phyloP scores from a whole-genome alignment of 1,140 invertebrate genomes.

The Atta colombica region DNA sequence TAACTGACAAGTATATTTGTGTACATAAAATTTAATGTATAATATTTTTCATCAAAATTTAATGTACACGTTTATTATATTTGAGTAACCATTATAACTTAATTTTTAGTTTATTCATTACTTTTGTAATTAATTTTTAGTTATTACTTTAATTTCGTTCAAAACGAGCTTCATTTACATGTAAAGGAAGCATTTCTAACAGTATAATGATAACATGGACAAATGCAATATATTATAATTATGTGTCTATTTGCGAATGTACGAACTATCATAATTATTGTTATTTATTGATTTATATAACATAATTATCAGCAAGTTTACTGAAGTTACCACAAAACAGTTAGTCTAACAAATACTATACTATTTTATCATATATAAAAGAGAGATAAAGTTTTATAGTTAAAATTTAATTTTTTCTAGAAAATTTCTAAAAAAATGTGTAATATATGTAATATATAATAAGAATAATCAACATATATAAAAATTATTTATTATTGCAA shows the following conservation, averaged over 20 bases:
- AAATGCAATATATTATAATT: neutral
- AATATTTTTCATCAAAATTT: no score
- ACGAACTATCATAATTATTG: neutral
- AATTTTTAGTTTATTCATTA: no score
- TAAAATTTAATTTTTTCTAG: neutral
- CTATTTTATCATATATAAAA: no score
- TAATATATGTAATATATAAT: neutral
- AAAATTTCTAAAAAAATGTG: no score
- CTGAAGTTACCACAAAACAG: neutral
- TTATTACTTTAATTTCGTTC: no score
- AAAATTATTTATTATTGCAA: neutral
- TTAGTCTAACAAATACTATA: neutral
- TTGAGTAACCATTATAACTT: no score
- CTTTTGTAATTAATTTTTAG: no score
- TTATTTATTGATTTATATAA: neutral
- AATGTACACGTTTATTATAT: no score
- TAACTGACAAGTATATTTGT: no score
- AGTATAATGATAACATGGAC: neutral
- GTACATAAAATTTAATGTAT: no score
- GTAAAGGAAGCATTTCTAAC: no score
- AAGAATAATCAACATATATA: neutral
- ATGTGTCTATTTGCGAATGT: neutral
- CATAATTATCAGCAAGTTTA: neutral
- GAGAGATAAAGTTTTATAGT: neutral
- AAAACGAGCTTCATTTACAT: no score